Percentiles rank a stretch among this genome's conserved stretches.
Conservation (phyloP, 2,888 invertebrate genomes). For the Endotricha flammealis region DNA sequence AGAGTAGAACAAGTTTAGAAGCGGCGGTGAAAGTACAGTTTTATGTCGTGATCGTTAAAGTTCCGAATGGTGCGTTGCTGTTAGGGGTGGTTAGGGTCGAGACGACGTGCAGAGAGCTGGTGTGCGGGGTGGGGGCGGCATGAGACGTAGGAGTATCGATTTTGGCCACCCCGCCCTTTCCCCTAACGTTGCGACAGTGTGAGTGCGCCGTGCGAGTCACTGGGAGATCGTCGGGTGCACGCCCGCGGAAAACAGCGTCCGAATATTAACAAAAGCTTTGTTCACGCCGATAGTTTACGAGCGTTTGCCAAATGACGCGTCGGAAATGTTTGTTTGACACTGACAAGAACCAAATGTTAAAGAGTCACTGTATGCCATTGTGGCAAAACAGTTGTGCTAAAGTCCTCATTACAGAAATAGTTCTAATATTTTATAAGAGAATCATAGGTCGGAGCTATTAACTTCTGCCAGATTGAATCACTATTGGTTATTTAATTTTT, state of each 20-base stretch:
- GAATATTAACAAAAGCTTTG: slow-evolving; percentile 61
- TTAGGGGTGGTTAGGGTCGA: slow-evolving; percentile 72
- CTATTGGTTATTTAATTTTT: no score
- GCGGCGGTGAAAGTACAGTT: slow-evolving; percentile 46
- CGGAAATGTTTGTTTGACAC: slow-evolving; percentile 23
- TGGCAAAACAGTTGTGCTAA: slow-evolving; percentile 2
- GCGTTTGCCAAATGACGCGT: slow-evolving; percentile 35
- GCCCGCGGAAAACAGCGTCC: slow-evolving; percentile 41
- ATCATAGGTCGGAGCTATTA: no score
- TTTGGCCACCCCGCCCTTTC: slow-evolving; percentile 71
- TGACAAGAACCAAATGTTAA: slow-evolving; percentile 16
- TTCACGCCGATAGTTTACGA: slow-evolving; percentile 37
- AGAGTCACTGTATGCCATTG: slow-evolving; percentile 16
- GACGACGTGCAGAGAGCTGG: slow-evolving; percentile 45
- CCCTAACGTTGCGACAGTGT: slow-evolving; percentile 69
- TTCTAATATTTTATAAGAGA: no score
- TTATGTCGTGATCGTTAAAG: slow-evolving; percentile 61
- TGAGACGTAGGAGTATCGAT: slow-evolving; percentile 75
- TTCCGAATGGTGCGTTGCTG: slow-evolving; percentile 61
- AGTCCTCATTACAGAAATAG: no score
- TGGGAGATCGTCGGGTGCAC: slow-evolving; percentile 48
- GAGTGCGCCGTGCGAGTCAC: slow-evolving; percentile 62
- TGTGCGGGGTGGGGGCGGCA: slow-evolving; percentile 53
- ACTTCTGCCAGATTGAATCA: no score
- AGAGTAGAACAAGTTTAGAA: slow-evolving; percentile 28